phyloP scores from a whole-genome alignment of 2,797 vertebrate species.

The Pyrocephalus nanus region DNA sequence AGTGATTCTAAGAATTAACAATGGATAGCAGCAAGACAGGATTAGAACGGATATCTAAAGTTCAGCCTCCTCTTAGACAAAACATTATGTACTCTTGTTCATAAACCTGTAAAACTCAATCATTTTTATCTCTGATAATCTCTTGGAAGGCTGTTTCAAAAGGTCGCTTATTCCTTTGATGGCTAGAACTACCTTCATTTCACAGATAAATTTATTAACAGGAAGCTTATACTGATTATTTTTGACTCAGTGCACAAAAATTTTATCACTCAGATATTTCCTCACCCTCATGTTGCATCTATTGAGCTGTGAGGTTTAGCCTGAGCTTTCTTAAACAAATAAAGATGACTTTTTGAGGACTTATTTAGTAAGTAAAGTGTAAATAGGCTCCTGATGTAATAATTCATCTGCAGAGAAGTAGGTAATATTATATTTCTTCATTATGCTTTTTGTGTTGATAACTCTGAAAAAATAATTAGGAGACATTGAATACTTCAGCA shows the following conservation, averaged over 20 bases:
- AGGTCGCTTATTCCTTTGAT: not conserved
- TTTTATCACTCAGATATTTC: not conserved
- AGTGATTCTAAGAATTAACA: not conserved
- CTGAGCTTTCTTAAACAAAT: not conserved
- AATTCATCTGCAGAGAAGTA: not conserved
- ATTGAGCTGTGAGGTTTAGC: not conserved
- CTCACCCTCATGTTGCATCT: not conserved
- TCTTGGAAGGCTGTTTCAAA: slow-evolving; percentile 24
- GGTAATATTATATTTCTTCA: not conserved
- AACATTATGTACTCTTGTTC: not conserved
- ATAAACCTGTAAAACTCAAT: not conserved
- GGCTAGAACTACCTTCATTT: not conserved
- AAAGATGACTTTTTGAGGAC: not conserved
- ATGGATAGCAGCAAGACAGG: not conserved
- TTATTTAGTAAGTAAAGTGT: not conserved
- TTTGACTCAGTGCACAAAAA: not conserved
- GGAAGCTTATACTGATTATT: not conserved
- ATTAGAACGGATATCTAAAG: not conserved
- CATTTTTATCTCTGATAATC: not conserved
- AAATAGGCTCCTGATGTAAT: not conserved
- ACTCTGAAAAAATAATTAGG: not conserved
- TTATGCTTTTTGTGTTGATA: not conserved
- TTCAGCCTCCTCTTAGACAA: not conserved
- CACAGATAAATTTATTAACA: not conserved
- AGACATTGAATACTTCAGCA: not conserved